Evolutionary conservation across 92 coral and sea anemone species (phyloP), one percentile per base, ranked within the genome.

Genomic region (Plumapathes pennacea): DNA sequence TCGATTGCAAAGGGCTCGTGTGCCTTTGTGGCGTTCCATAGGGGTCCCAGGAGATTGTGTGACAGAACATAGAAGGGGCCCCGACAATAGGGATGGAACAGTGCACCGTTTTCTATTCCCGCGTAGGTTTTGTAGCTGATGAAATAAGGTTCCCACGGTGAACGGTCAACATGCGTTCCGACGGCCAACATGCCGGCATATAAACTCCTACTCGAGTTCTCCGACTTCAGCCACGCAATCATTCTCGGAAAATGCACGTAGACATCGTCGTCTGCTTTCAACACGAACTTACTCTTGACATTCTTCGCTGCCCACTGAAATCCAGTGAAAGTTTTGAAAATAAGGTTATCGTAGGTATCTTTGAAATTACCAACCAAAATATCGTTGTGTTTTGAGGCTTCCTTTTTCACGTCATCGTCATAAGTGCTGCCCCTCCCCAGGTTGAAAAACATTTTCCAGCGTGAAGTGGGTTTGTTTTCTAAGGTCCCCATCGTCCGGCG

Each of bases 261-360:
- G 0, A 60, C 67, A 20, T 60, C 67, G 12, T 60, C 67, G 5
- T 60, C 67, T 10, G 67, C 30, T 17, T 60, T 60, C 2, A 60
- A 32, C 25, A 60, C 24, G 14, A 42, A 60, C 2, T 32, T 40
- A 11, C 52, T 40, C 5, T 60, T 60, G 5, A 60, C 13, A n/a
- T n/a, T n/a, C 19, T 12, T 22, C 38, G 32, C 1, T n/a, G 41
- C 46, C 67, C 67, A 60, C n/a, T 43, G 25, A 5, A 60, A 4
- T 13, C 54, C 67, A 1, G 67, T 43, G 3, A 25, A 42, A 7
- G 22, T 12, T 26, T 60, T 60, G 2, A 60, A 15, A 11, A 60
- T 54, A 18, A 60, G 46, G 33, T 60, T 60, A 21, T 60, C 21
- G 23, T 60, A 60, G 24, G 31, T 60, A 19, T 60, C 67, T 0